Conservation (phyloP, 2,113 vertebrate genomes). For the Malaclemys terrapin region DNA sequence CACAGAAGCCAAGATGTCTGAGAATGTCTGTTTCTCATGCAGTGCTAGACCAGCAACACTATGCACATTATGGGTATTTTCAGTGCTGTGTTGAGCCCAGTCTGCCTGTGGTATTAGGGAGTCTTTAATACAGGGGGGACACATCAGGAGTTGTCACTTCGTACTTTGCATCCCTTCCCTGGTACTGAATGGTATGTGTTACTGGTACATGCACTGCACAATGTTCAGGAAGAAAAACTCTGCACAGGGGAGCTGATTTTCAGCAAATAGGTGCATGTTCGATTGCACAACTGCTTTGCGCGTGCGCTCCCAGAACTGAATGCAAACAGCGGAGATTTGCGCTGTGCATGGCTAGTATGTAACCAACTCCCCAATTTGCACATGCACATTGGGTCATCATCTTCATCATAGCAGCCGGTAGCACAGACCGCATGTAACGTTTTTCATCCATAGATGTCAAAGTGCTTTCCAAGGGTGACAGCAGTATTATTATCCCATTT, state of each 20-base stretch:
- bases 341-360: not conserved
- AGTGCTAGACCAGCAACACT: not conserved
- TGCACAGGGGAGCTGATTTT: not conserved
- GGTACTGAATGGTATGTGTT: not conserved
- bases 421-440: not conserved
- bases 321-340: not conserved
- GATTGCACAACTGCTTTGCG: not conserved
- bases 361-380: not conserved
- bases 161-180: not conserved
- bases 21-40: not conserved
- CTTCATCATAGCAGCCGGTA: not conserved
- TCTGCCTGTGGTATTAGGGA: not conserved
- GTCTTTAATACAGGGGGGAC: not conserved
- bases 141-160: not conserved
- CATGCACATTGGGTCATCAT: not conserved
- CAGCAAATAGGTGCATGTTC: not conserved
- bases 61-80: not conserved
- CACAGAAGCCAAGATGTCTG: not conserved
- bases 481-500: not conserved
- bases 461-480: not conserved
- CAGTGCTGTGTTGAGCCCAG: not conserved
- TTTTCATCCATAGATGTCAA: not conserved
- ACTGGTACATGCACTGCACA: not conserved
- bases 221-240: accelerated
- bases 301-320: not conserved